These are phyloP conservation scores for Psophia crepitans DNA, from an alignment of 2,113 vertebrate genomes.

Conservation along the genomic window DNA sequence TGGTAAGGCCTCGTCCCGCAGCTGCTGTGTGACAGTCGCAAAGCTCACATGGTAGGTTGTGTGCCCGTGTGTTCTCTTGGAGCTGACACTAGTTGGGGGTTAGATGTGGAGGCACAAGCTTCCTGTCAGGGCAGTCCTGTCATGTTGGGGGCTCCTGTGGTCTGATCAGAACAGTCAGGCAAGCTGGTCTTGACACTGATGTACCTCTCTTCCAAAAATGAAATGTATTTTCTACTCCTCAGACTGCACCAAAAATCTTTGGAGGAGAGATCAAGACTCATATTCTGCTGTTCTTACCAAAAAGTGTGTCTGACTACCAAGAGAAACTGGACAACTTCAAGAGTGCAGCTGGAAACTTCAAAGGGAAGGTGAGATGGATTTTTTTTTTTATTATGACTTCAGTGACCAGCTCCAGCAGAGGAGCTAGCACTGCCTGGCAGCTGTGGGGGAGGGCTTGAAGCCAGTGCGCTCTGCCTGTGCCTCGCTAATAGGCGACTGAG, in stretches of 20 bases:
- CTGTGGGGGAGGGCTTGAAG: not conserved
- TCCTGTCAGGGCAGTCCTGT: not conserved
- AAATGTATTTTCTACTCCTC: not conserved
- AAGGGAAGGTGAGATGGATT: conserved; percentile 83
- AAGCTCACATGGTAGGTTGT: not conserved
- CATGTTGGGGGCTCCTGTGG: not conserved
- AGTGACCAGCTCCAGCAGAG: not conserved
- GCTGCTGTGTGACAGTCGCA: not conserved
- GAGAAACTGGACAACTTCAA: conserved; percentile 91
- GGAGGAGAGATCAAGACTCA: conserved; percentile 99
- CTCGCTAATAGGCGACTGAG: not conserved
- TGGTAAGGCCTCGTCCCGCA: not conserved
- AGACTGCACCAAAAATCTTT: conserved; percentile 98
- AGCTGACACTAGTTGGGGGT: not conserved
- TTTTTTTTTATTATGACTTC: not conserved
- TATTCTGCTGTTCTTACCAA: conserved; percentile 93
- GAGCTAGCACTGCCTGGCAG: not conserved
- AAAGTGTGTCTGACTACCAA: conserved; percentile 84
- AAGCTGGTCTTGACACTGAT: not conserved
- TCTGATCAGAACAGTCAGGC: not conserved
- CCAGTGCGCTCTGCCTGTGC: not conserved
- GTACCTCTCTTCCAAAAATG: not conserved
- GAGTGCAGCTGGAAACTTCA: conserved; percentile 87
- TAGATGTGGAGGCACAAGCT: not conserved
- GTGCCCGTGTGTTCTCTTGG: not conserved